Conservation (phyloP, 2,113 vertebrate genomes). For the Rafetus swinhoei region DNA sequence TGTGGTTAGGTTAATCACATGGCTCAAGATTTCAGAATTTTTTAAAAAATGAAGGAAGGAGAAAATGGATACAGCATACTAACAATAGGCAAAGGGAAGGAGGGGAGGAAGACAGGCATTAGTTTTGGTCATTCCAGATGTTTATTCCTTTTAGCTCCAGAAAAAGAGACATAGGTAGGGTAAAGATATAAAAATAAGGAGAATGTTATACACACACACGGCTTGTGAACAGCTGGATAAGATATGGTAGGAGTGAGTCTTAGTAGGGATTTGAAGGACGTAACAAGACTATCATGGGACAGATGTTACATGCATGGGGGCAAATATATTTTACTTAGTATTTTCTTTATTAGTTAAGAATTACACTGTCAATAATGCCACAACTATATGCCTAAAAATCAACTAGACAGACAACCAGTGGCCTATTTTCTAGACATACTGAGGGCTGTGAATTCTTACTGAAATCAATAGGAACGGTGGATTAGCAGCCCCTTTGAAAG, state of each 20-base stretch:
- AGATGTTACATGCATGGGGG: neutral
- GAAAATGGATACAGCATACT: neutral
- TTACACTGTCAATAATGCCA: neutral
- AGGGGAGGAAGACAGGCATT: neutral
- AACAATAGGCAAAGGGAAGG: neutral
- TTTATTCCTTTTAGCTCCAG: neutral
- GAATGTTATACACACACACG: neutral
- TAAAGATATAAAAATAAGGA: neutral
- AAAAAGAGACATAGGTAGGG: neutral
- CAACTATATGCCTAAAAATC: neutral
- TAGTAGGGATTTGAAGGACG: neutral
- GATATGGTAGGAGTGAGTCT: neutral
- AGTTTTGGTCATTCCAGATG: neutral
- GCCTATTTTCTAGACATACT: neutral
- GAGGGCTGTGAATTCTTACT: neutral
- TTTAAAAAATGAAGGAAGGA: neutral
- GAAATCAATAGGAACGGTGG: neutral
- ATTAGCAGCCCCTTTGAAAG: neutral
- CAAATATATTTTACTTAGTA: no score
- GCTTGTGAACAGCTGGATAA: neutral
- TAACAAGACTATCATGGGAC: neutral
- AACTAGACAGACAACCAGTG: neutral
- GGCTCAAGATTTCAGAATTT: neutral
- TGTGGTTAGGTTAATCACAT: neutral
- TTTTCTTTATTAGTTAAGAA: neutral